Conservation (phyloP, 2,113 vertebrate species). For the Odocoileus virginianus region DNA sequence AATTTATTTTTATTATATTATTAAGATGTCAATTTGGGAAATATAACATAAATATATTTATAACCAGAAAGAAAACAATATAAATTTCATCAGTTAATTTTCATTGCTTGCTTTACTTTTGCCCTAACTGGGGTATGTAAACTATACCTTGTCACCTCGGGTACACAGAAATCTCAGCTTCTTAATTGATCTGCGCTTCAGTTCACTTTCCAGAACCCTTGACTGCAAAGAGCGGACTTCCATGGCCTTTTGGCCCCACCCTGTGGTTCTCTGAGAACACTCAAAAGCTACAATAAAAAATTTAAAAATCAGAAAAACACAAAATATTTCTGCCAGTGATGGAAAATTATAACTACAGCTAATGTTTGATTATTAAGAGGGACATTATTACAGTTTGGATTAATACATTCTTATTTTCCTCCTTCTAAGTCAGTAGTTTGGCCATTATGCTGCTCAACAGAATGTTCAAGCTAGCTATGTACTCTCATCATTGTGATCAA, state of each 20-base stretch:
- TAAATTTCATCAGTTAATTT: not conserved
- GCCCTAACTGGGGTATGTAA: not conserved
- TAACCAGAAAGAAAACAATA: not conserved
- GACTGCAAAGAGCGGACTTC: conserved; percentile 91
- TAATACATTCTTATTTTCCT: not conserved
- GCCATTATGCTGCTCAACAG: not conserved
- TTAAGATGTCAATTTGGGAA: not conserved
- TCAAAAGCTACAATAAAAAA: conserved; percentile 87
- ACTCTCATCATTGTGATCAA: not conserved
- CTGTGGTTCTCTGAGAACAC: conserved; percentile 96
- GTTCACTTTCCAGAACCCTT: conserved; percentile 91
- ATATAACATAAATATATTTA: conserved; percentile 5
- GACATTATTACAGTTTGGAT: not conserved
- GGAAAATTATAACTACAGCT: not conserved
- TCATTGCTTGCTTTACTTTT: conserved; percentile 18
- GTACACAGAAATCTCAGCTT: conserved; percentile 97
- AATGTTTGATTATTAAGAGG: not conserved
- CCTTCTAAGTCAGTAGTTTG: not conserved
- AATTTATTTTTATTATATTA: conserved; percentile 10
- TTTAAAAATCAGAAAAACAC: not conserved
- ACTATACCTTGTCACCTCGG: conserved; percentile 94
- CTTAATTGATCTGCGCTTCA: conserved; percentile 97
- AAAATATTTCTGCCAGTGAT: not conserved
- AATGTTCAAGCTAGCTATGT: not conserved
- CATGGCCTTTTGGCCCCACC: conserved; percentile 96